A percentile compares a stretch with the other conserved stretches of the same genome.
phyloP scores from a whole-genome alignment of 2,888 invertebrate genomes.

The Azorinus chamasolen region DNA sequence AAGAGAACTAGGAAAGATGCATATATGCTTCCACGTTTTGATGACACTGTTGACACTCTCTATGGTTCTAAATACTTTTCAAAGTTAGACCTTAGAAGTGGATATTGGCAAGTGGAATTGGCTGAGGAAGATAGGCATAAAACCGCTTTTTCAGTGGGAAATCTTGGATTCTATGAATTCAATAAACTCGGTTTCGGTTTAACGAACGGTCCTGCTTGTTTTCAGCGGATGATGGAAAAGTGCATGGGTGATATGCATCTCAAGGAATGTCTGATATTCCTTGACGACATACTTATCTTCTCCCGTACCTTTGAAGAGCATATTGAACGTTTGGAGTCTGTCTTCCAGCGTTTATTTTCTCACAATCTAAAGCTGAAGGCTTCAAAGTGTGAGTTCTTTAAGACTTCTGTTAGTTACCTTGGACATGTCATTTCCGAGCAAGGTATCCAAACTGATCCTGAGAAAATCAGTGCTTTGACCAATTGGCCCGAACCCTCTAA shows the following conservation, averaged over 20 bases:
- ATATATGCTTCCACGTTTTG: too few species aligned
- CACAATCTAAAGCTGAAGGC: conserved; percentile 30
- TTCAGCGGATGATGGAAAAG: too few species aligned
- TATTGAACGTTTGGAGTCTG: conserved; percentile 9
- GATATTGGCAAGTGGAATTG: conserved; percentile 28
- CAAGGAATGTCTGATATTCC: conserved; percentile 30
- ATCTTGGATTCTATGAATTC: conserved; percentile 23
- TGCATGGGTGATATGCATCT: too few species aligned
- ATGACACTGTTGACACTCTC: too few species aligned
- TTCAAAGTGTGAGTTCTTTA: conserved; percentile 32
- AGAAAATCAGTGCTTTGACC: conserved; percentile 17
- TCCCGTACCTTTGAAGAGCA: conserved; percentile 11
- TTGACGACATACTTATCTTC: conserved; percentile 34
- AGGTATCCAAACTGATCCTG: conserved; percentile 30
- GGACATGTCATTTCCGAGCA: conserved; percentile 20
- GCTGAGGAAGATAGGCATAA: conserved; percentile 27
- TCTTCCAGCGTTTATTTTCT: conserved; percentile 10
- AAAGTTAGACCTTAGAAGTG: conserved; percentile 20
- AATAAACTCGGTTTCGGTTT: conserved; percentile 18
- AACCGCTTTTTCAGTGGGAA: conserved; percentile 21
- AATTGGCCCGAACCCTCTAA: conserved; percentile 20
- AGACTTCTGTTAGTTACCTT: conserved; percentile 12
- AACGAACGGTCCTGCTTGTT: conserved; percentile 23
- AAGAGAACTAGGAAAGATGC: too few species aligned
- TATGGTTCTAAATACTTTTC: too few species aligned